Conservation (phyloP, 2,888 invertebrate species). For the Plutella xylostella region DNA sequence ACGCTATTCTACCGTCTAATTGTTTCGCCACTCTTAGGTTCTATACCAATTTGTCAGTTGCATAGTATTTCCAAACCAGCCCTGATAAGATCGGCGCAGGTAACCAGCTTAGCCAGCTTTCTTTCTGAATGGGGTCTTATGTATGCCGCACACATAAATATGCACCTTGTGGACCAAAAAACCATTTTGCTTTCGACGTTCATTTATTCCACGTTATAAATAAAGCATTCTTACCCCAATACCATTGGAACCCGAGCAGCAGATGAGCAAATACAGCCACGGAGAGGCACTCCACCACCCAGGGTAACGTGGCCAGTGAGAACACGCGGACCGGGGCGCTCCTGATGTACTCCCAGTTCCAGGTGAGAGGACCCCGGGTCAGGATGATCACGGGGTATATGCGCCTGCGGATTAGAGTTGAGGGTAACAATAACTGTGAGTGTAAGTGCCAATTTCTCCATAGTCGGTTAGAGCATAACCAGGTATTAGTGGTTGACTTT, state of each 20-base stretch:
- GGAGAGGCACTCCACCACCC: slow-evolving; percentile 59
- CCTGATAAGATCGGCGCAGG: too few species aligned
- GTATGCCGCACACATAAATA: background rate
- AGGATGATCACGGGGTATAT: slow-evolving; percentile 61
- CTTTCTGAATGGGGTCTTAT: too few species aligned
- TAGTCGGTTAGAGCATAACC: too few species aligned
- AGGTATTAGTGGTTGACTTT: too few species aligned
- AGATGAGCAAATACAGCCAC: slow-evolving; percentile 49
- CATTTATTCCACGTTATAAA: too few species aligned
- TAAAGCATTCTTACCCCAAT: slow-evolving; percentile 50
- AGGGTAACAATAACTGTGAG: too few species aligned
- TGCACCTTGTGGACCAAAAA: background rate
- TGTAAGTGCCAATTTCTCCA: too few species aligned
- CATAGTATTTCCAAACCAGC: too few species aligned
- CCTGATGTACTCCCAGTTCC: slow-evolving; percentile 64
- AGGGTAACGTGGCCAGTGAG: slow-evolving; percentile 58
- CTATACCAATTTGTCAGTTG: too few species aligned
- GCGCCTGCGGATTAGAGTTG: slow-evolving; percentile 30
- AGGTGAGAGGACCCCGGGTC: slow-evolving; percentile 57
- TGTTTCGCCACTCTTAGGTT: too few species aligned
- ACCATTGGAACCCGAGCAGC: slow-evolving; percentile 58
- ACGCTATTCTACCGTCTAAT: too few species aligned
- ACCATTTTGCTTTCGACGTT: background rate
- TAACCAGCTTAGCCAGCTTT: too few species aligned
- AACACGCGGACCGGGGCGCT: slow-evolving; percentile 58